Evolutionary conservation across 2,113 vertebrate species (phyloP).

Genomic region (Nanger granti): DNA sequence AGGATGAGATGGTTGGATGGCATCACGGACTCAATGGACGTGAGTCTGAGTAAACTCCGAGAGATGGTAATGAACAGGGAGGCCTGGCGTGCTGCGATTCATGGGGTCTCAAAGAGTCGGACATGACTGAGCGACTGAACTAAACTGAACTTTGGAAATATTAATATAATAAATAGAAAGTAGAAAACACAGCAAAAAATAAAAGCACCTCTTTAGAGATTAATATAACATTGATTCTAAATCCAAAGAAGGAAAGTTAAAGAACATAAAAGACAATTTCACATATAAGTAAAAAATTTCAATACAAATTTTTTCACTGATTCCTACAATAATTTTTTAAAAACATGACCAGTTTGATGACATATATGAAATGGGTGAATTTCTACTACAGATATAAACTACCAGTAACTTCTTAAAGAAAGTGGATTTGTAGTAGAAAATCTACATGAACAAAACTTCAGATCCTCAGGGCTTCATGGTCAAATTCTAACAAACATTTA

Average conservation of each 20-base stretch:
- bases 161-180: too few relatives aligned
- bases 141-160: too few relatives aligned
- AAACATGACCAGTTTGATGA: neutral
- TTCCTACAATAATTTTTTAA: neutral
- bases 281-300: neutral
- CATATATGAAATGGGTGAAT: neutral
- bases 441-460: neutral
- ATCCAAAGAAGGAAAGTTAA: neutral
- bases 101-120: too few relatives aligned
- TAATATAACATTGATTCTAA: neutral
- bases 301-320: neutral
- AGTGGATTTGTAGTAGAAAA: neutral
- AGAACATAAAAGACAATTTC: neutral
- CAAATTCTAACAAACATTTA: neutral
- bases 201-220: neutral
- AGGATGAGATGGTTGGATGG: too few relatives aligned
- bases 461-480: neutral
- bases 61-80: too few relatives aligned
- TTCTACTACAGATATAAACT: neutral
- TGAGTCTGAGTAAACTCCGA: too few relatives aligned
- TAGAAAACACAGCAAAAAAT: neutral
- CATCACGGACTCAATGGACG: too few relatives aligned
- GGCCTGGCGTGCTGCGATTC: too few relatives aligned
- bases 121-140: too few relatives aligned
- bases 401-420: neutral